Evolutionary conservation across 2,113 vertebrate genomes (phyloP).

Genomic region (Apteryx owenii): DNA sequence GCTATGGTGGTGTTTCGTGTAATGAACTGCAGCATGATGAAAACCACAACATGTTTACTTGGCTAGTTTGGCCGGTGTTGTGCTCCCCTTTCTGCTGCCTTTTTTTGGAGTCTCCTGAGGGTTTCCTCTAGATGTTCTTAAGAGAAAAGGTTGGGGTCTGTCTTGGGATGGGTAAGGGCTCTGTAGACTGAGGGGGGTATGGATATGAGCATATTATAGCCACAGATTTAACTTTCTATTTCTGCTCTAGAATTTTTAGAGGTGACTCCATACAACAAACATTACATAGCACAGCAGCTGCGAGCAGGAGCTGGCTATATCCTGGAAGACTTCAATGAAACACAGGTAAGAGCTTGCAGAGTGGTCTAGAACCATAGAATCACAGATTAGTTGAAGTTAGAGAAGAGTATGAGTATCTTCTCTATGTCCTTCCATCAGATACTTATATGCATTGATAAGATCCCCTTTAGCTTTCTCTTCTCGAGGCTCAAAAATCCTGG

Average conservation of each 20-base stretch:
- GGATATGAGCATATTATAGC: neutral
- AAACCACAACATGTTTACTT: neutral
- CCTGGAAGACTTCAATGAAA: constrained; percentile 94
- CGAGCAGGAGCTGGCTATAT: constrained; percentile 92
- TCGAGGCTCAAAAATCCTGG: neutral
- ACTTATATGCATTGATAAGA: neutral
- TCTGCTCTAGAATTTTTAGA: constrained; percentile 84
- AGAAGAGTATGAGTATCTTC: neutral
- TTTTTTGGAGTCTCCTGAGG: neutral
- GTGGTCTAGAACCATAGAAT: neutral
- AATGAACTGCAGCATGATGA: neutral
- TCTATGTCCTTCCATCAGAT: neutral
- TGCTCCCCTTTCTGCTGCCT: neutral
- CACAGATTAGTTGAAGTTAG: neutral
- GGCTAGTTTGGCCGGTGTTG: neutral
- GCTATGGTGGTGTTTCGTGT: neutral
- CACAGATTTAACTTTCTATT: neutral
- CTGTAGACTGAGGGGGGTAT: neutral
- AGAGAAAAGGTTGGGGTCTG: neutral
- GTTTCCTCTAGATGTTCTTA: neutral
- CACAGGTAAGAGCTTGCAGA: constrained; percentile 81
- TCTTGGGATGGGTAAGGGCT: neutral
- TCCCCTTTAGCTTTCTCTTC: neutral
- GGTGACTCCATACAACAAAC: constrained; percentile 88
- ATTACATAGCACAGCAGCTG: constrained; percentile 88